phyloP scores from a whole-genome alignment of 1,140 invertebrate species.

The Trypoxylus dichotomus region DNA sequence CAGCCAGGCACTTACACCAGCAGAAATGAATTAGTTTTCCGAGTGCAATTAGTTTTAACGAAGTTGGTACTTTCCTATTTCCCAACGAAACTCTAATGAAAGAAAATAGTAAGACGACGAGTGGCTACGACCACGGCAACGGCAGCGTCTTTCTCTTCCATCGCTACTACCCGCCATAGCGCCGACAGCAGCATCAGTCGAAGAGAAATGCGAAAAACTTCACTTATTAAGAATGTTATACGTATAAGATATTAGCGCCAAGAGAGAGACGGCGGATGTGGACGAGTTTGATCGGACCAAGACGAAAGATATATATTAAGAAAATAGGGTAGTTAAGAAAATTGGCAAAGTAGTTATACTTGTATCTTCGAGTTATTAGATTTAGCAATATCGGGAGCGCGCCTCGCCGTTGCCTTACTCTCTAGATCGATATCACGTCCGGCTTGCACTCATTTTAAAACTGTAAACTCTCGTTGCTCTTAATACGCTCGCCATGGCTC shows the following conservation, averaged over 20 bases:
- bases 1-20: constrained; percentile 19
- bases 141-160: not conserved
- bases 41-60: constrained; percentile 43
- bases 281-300: constrained; percentile 24
- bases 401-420: not conserved
- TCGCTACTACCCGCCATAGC: not conserved
- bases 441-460: constrained; percentile 2
- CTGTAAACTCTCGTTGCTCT: constrained; percentile 18
- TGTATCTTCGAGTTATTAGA: constrained; percentile 45
- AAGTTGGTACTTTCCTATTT: constrained; percentile 44
- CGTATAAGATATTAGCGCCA: constrained; percentile 45
- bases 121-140: not conserved
- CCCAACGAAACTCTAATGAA: constrained; percentile 36
- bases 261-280: constrained; percentile 32
- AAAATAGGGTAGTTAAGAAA: constrained; percentile 49
- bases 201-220: constrained; percentile 50
- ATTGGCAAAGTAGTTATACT: constrained; percentile 49
- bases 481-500: not conserved
- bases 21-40: constrained; percentile 26
- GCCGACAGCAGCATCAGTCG: constrained; percentile 26
- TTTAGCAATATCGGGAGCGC: constrained; percentile 33
- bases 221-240: constrained; percentile 50
- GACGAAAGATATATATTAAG: constrained; percentile 45
- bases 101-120: constrained; percentile 38
- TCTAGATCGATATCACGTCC: constrained; percentile 1